Base-by-base conservation (phyloP, 2,113 vertebrate genomes). In the Leiothrix lutea region DNA sequence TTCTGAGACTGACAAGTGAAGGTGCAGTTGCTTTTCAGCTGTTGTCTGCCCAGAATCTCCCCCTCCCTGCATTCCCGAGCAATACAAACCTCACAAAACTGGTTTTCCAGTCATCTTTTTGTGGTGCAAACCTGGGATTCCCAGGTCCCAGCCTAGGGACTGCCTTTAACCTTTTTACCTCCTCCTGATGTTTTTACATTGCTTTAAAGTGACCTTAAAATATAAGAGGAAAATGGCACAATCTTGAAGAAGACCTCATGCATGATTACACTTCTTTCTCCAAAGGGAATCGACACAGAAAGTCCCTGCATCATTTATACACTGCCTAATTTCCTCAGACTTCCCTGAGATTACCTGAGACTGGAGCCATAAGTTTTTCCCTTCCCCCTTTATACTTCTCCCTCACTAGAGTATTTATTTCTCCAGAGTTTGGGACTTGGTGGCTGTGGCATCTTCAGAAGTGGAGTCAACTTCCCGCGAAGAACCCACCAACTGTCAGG, bases 151-250 rank as follows among this genome's bases (percentile, higher is more conserved):
- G 35, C 78, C 42, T 72, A 74, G 72, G 75, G 71, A 88, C 78
- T 38, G 38, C 74, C 60, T 95, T 82, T 22, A 92, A 82, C 16
- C 11, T 85, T 97, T 97, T 96, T 72, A 95, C 93, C 65, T 91
- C 70, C 82, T 57, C 72, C 65, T 95, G 83, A 87, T 82, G 82
- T 74, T 78, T 93, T 92, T 71, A 80, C 95, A 88, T 42, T 45
- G 47, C 58, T 58, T 77, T 70, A 48, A 40, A 82, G n/a, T 8
- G 28, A 26, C 42, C 66, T 90, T 61, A 82, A 77, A 93, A 66
- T 0, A 0, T 2, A 44, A 62, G n/a, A 86, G 38, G 45, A 31
- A 73, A 81, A 81, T 20, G 51, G 14, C 42, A 78, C 18, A 25
- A 12, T 44, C 38, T 44, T 24, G 65, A 51, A 53, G 56, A 77